These are phyloP conservation scores for Leistus spinibarbis DNA, from an alignment of 2,888 invertebrate species.

Conservation along the genomic window DNA sequence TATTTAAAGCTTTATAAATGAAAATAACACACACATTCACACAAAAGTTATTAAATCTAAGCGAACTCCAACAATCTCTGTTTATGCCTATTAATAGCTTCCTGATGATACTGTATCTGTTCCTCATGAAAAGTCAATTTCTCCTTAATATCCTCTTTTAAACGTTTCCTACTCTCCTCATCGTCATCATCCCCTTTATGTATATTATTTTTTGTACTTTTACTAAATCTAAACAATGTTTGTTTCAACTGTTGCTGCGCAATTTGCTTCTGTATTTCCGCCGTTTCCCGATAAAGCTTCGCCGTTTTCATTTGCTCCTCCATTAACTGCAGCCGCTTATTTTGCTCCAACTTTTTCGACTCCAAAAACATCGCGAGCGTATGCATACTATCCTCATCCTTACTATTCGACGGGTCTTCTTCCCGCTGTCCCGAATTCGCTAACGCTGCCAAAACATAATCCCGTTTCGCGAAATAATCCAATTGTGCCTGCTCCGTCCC, in stretches of 20 bases:
- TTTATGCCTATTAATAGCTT: slow-evolving; percentile 33
- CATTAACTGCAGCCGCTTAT: slow-evolving; percentile 57
- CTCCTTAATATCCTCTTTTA: slow-evolving; percentile 38
- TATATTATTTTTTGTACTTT: slow-evolving; percentile 8
- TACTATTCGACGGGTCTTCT: slow-evolving; percentile 49
- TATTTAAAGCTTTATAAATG: slow-evolving; percentile 27
- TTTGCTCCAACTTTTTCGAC: slow-evolving; percentile 49
- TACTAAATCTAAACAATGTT: slow-evolving; percentile 19
- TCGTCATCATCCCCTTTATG: slow-evolving; percentile 22
- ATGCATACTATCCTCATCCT: slow-evolving; percentile 7
- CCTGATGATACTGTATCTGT: slow-evolving; percentile 33
- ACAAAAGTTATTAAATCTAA: slow-evolving; percentile 3
- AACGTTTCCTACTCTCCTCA: slow-evolving; percentile 28
- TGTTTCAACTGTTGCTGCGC: slow-evolving; percentile 35
- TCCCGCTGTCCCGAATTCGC: slow-evolving; percentile 28
- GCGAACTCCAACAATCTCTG: slow-evolving; percentile 32
- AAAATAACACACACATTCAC: slow-evolving; percentile 10
- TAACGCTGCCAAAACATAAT: slow-evolving; percentile 16
- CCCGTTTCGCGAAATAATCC: slow-evolving; percentile 29
- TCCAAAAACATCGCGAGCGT: slow-evolving; percentile 24
- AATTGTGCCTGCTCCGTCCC: slow-evolving; percentile 31
- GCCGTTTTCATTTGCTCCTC: slow-evolving; percentile 57
- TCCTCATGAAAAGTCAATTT: slow-evolving; percentile 34
- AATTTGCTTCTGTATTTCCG: slow-evolving; percentile 35
- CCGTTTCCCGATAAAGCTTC: slow-evolving; percentile 49